phyloP scores from a whole-genome alignment of 2,797 vertebrate species.

The Knipowitschia caucasica region DNA sequence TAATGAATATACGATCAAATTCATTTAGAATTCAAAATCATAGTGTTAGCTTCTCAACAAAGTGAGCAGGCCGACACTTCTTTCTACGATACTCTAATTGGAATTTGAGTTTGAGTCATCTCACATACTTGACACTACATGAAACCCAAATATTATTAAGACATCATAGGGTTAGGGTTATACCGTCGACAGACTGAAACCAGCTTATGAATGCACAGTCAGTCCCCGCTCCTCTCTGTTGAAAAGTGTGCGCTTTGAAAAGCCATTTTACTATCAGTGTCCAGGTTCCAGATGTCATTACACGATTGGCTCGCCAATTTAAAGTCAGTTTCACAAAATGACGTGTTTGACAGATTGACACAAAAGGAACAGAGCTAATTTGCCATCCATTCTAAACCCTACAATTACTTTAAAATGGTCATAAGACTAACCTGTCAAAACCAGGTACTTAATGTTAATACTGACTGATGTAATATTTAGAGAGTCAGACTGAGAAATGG shows the following conservation, averaged over 20 bases:
- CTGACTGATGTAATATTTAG: constrained; percentile 6
- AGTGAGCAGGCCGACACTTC: neutral
- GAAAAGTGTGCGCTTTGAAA: constrained; percentile 17
- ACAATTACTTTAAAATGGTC: neutral
- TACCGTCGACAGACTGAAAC: constrained; percentile 18
- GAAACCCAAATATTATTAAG: neutral
- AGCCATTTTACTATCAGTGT: constrained; percentile 25
- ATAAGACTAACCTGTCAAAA: neutral
- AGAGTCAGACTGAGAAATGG: neutral
- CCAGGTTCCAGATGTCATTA: constrained; percentile 29
- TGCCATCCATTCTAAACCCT: constrained; percentile 6
- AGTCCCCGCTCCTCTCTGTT: constrained; percentile 11
- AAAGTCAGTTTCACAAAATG: constrained; percentile 21
- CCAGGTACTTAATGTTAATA: constrained; percentile 4
- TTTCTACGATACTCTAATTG: neutral
- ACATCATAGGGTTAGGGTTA: constrained; percentile 32
- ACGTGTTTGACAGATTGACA: constrained; percentile 14
- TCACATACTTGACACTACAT: neutral
- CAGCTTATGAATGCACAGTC: constrained; percentile 12
- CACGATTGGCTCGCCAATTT: constrained; percentile 27
- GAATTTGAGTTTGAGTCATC: neutral
- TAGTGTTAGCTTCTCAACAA: neutral
- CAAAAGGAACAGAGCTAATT: constrained; percentile 6
- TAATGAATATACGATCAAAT: neutral
- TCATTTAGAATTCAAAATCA: neutral